Base-by-base conservation (phyloP, 2,113 vertebrate genomes). In the Tyrannus savana region DNA sequence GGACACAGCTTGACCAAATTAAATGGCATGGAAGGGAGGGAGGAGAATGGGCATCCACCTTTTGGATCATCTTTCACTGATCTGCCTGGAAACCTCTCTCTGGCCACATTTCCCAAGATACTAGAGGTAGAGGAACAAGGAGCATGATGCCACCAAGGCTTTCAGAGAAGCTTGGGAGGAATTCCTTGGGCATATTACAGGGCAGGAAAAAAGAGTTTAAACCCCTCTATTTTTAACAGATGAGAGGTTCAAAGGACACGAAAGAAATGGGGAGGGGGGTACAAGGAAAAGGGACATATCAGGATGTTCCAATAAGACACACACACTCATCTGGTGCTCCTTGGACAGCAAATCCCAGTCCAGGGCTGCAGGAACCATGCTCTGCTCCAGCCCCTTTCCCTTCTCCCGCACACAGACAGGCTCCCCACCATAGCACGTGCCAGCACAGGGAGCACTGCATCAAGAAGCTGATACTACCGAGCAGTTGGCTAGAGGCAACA, bases 381-480 rank as follows among this genome's bases (percentile, higher is more conserved):
- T 58, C 16, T 19, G 37, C 64, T 63, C 19, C 84, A 87, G 55
- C 39, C 52, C 22, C 18, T 12, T 27, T 60, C 52, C 56, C 56
- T 62, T 30, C 37, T 64, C n/a, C 14, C 3, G 3, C 69, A 42
- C 39, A 21, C 4, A n/a, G 19, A 52, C 2, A 12, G n/a, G 1
- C 4, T 46, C 28, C 78, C 91, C 25, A 17, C 7, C 79, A 9
- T 1, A 0, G 19, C 58, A 21, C 1, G 13, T 27, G 63, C 49
- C 10, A 0, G 23, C 35, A 33, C 1, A 0, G 46, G n/a, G n/a
- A 84, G 60, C 7, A 0, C 17, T 6, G 42, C 53, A 16, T 15
- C 33, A 5, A 39, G 73, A 39, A 49, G 49, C 74, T 79, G 95
- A 78, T 66, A 58, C 3, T 41, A 44, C 80, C 1, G 18, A 91